These are phyloP conservation scores for Drosophila kuntzei DNA, from an alignment of 2,888 invertebrate species.

Conservation along the genomic window DNA sequence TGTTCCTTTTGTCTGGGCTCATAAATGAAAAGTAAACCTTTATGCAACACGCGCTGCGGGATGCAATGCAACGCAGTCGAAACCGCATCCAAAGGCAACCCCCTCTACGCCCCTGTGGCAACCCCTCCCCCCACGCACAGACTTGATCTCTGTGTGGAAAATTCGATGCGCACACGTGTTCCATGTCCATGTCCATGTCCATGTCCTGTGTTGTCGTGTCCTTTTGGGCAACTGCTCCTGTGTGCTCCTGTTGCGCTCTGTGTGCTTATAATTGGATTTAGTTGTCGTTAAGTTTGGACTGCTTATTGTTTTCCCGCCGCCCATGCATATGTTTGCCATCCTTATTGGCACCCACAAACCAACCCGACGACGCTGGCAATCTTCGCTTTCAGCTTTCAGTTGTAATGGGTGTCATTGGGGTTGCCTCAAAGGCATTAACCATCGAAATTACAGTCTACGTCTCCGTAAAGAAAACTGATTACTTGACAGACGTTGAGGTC, in stretches of 20 bases:
- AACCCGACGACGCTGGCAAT: conserved; percentile 34
- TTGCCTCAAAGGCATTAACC: conserved; percentile 29
- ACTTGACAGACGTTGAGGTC: conserved; percentile 37
- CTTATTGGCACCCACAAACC: conserved; percentile 52
- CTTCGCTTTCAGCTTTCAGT: conserved; percentile 39
- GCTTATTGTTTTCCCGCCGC: conserved; percentile 62
- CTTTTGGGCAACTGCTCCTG: conserved; percentile 29
- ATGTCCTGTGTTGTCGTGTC: conserved; percentile 11
- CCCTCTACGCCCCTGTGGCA: conserved; percentile 17
- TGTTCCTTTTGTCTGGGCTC: conserved; percentile 65
- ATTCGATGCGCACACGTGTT: conserved; percentile 76
- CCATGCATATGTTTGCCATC: conserved; percentile 71
- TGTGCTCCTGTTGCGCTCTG: conserved; percentile 62
- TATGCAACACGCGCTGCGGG: conserved; percentile 69
- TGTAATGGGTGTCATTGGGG: conserved; percentile 39
- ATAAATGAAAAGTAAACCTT: conserved; percentile 74
- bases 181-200: conserved; percentile 12
- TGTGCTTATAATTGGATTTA: conserved; percentile 75
- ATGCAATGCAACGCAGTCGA: conserved; percentile 56
- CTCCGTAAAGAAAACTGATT: conserved; percentile 54
- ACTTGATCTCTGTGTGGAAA: conserved; percentile 24
- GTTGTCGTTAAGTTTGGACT: conserved; percentile 74
- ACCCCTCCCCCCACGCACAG: conserved; percentile 1
- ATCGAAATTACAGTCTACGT: conserved; percentile 28
- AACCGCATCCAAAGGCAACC: conserved; percentile 45